Conservation (phyloP, 1,140 invertebrate species). For the Drosophila persimilis region DNA sequence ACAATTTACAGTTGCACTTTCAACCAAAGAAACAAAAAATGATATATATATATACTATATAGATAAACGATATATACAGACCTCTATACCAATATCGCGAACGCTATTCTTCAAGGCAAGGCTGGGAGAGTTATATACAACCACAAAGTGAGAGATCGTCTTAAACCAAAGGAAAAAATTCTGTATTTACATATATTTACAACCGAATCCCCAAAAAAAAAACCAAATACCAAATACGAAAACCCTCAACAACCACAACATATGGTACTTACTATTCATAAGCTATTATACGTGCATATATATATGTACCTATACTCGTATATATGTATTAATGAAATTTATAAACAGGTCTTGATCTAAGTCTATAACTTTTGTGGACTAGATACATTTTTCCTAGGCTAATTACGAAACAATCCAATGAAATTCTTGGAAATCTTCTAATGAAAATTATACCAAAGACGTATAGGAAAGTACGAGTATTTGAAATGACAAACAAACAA, state of each 20-base stretch:
- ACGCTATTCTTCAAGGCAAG: slow-evolving; percentile 58
- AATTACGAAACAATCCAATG: slow-evolving; percentile 29
- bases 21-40: slow-evolving; percentile 28
- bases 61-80: slow-evolving; percentile 48
- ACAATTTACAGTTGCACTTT: slow-evolving; percentile 72
- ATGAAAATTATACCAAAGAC: slow-evolving; percentile 41
- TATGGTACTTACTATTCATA: slow-evolving; percentile 51
- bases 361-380: slow-evolving; percentile 76
- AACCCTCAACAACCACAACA: slow-evolving; percentile 45
- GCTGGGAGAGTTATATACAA: slow-evolving; percentile 56
- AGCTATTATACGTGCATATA: slow-evolving; percentile 46
- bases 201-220: slow-evolving; percentile 20
- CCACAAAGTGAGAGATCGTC: slow-evolving; percentile 44
- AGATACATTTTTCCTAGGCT: slow-evolving; percentile 69
- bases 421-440: slow-evolving; percentile 30
- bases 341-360: slow-evolving; percentile 77
- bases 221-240: not conserved
- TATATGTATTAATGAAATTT: slow-evolving; percentile 55
- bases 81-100: slow-evolving; percentile 63
- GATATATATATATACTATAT: slow-evolving; percentile 40
- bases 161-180: slow-evolving; percentile 43
- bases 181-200: slow-evolving; percentile 64
- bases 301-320: slow-evolving; percentile 6
- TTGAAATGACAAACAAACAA: not conserved
- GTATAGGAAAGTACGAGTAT: slow-evolving; percentile 27